A percentile compares a stretch with the other conserved stretches of the same genome.
Conservation (phyloP, 64 coral and sea anemone genomes). For the Actinia equina region DNA sequence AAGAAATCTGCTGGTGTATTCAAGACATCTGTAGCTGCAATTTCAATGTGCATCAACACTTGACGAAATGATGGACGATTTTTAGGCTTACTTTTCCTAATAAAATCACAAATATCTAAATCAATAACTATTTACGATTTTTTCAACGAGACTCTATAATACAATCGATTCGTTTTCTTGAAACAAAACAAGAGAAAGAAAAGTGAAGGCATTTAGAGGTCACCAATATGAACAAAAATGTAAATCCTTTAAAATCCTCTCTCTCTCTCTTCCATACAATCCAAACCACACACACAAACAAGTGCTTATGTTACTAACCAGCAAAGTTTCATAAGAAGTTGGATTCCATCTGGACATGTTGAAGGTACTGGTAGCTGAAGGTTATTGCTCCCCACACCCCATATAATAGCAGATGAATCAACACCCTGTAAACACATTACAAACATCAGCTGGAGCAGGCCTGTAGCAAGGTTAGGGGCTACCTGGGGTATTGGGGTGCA, state of each 20-base stretch:
- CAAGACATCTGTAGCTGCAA: constrained; percentile 83
- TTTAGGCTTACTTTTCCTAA: constrained; percentile 88
- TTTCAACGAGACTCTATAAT: no score
- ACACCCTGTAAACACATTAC: constrained; percentile 45
- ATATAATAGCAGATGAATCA: constrained; percentile 88
- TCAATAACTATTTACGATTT: no score
- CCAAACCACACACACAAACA: background rate
- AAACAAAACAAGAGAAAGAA: no score
- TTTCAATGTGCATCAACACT: constrained; percentile 90
- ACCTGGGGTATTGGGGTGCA: no score
- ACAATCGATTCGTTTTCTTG: no score
- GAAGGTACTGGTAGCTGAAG: constrained; percentile 83
- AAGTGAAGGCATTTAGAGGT: no score
- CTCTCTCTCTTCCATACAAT: background rate
- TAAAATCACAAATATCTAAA: background rate
- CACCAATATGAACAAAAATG: no score
- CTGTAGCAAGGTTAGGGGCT: no score
- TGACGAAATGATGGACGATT: constrained; percentile 89
- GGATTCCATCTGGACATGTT: constrained; percentile 87
- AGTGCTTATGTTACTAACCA: constrained; percentile 40
- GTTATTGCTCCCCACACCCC: constrained; percentile 91
- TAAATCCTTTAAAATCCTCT: no score
- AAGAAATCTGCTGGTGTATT: constrained; percentile 76
- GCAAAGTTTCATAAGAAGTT: constrained; percentile 88
- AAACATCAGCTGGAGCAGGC: no score